Base-by-base conservation (phyloP, 2,113 vertebrate genomes). In the Ceyx cyanopectus region DNA sequence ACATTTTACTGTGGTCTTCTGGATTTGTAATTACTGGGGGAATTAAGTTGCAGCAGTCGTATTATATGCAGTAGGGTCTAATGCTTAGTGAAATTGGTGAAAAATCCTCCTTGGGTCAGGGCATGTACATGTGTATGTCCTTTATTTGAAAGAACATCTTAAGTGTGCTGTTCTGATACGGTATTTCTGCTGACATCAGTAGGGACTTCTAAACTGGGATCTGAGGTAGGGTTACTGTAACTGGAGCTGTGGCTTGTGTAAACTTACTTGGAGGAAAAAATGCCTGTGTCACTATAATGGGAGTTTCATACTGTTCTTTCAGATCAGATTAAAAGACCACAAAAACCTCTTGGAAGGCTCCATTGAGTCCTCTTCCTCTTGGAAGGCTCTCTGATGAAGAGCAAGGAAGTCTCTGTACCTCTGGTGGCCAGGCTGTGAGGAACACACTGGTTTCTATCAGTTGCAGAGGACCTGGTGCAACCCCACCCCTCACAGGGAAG, bases 211-310 rank as follows among this genome's bases (percentile, higher is more conserved):
- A 96, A 95, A 92, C 53, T 87, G 87, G 94, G 91, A 78, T 53
- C 23, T 40, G 50, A 91, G 95, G 79, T 95, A 94, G 82, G 21
- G 73, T 96, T 95, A 95, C 95, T 0, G 89, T 93, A 94, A 95
- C 65, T 80, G 34, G 94, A 96, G 75, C 87, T 93, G 56, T 3
- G 5, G 37, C 68, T 77, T 87, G 37, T 95, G 48, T 93, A 93
- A 94, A 96, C 70, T 93, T 93, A 84, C 56, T 46, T 46, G 46
- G 19, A 4, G 19, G 46, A 20, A 20, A 21, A 21, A 21, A 46
- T 77, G 56, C 56, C 34, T 43, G 43, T 82, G 72, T 70, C 90
- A 89, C 78, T 5, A 1, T 73, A 85, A 67, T 1, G 4, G 57
- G 45, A 63, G 16, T 70, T 89, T 67, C 5, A 2, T 80, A 14